A percentile compares a stretch with the other conserved stretches of the same genome.
Evolutionary conservation across 2,113 vertebrate genomes (phyloP).

Genomic region (Oceanites oceanicus): DNA sequence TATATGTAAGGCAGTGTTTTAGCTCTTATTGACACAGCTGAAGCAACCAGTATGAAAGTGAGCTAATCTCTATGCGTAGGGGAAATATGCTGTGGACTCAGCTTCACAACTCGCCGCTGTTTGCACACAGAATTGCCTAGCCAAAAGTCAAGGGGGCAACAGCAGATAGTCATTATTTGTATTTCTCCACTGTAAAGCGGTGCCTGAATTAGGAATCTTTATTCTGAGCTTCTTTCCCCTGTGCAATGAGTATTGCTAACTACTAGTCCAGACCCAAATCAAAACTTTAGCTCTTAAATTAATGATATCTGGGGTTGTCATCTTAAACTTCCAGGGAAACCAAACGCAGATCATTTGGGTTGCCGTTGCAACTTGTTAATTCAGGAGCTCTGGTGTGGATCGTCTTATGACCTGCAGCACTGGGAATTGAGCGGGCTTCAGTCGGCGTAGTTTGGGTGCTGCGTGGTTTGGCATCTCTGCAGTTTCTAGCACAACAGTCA

Average conservation of each 20-base stretch:
- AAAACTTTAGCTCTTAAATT: not conserved
- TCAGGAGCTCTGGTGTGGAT: not conserved
- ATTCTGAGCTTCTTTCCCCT: not conserved
- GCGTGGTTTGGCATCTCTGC: not conserved
- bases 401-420: not conserved
- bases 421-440: not conserved
- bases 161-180: not conserved
- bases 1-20: not conserved
- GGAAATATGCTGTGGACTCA: not conserved
- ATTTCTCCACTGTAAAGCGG: not conserved
- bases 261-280: not conserved
- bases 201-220: not conserved
- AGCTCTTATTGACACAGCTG: not conserved
- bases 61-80: not conserved
- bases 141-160: not conserved
- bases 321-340: not conserved
- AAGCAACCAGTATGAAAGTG: not conserved
- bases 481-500: not conserved
- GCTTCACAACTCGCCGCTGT: not conserved
- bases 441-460: rapidly evolving
- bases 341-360: not conserved
- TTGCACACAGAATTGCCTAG: not conserved
- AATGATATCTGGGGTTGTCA: not conserved
- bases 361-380: not conserved
- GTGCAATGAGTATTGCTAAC: not conserved